Evolutionary conservation across 1,140 invertebrate species (phyloP), one percentile per base, ranked within the genome.

Genomic region (Agraylea sexmaculata): DNA sequence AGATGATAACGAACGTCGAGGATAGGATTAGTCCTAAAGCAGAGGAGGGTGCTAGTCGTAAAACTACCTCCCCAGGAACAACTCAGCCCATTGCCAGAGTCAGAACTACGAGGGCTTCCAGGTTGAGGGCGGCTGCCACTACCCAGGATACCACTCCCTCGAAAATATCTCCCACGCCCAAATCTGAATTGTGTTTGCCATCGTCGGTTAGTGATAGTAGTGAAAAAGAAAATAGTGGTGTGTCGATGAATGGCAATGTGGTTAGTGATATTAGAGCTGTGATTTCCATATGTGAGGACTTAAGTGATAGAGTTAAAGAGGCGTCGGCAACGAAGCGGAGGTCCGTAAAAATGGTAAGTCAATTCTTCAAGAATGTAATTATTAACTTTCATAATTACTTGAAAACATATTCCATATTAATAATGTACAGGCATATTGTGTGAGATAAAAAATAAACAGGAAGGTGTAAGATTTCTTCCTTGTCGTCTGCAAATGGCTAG

Each of bases 81-180:
- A 64, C 47, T 51, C 65, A 55, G 53, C 58, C 49, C 23, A 58
- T 61, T 45, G 55, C 60, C 54, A 58, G 61, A 53, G 73, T 77
- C 52, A 69, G 78, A 56, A 76, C 77, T 34, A 83, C 78, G 20
- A 69, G 76, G 54, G 69, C 79, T n/a, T 80, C 78, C 38, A 70
- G 77, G 46, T 60, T 83, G 37, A 65, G 77, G 51, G 76, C 76
- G 41, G 75, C 75, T 30, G 76, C 74, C 37, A 57, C 62, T 32
- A 53, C 57, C 10, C 57, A 50, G 20, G 53, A 58, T 31, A 52
- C 56, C 11, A 54, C 16, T 56, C 61, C 45, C 59, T 57, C 19
- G 25, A 36, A 36, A 21, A 21, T 8, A n/a, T 6, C 22, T 28
- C 21, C 13, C 19, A 7, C 36, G 4, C 13, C 8, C n/a, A 4